Evolutionary conservation across 1,140 invertebrate genomes (phyloP).

Genomic region (Drosophila punjabiensis): DNA sequence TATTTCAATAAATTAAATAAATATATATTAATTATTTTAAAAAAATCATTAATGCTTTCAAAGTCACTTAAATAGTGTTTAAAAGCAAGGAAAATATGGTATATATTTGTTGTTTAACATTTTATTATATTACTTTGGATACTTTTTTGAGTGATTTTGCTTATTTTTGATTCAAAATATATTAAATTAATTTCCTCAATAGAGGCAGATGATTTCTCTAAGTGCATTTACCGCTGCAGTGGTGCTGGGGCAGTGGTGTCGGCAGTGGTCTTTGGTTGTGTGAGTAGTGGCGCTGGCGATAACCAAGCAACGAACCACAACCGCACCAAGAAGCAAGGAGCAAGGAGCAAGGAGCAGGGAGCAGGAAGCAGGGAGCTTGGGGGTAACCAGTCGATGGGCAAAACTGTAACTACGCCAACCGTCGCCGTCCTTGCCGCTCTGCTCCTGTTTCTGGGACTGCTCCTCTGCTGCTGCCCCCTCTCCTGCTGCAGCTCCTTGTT

Average conservation of each 20-base stretch:
- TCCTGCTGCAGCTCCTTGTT: background rate
- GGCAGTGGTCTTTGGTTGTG: constrained; percentile 49
- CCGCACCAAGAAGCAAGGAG: constrained; percentile 48
- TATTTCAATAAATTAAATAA: no score
- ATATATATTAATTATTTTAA: no score
- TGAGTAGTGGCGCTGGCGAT: constrained; percentile 69
- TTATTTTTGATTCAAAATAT: background rate
- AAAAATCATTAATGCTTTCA: no score
- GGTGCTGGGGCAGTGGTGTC: constrained; percentile 21
- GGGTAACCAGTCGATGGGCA: constrained; percentile 45
- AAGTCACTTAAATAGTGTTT: no score
- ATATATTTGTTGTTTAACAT: no score
- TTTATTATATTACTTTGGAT: background rate
- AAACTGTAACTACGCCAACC: constrained; percentile 81
- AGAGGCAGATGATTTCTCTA: background rate
- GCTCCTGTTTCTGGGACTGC: constrained; percentile 13
- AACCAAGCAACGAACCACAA: constrained; percentile 83
- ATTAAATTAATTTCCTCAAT: background rate
- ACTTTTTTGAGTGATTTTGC: background rate
- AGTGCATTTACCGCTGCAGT: constrained; percentile 28
- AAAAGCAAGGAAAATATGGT: no score
- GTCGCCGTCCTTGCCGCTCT: constrained; percentile 17
- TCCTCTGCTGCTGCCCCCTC: background rate
- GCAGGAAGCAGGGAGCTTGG: constrained; percentile 5
- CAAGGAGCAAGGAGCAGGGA: constrained; percentile 1